Percentiles rank a stretch among this genome's conserved stretches.
phyloP scores from a whole-genome alignment of 2,888 invertebrate genomes.

The Pandemis heparana region DNA sequence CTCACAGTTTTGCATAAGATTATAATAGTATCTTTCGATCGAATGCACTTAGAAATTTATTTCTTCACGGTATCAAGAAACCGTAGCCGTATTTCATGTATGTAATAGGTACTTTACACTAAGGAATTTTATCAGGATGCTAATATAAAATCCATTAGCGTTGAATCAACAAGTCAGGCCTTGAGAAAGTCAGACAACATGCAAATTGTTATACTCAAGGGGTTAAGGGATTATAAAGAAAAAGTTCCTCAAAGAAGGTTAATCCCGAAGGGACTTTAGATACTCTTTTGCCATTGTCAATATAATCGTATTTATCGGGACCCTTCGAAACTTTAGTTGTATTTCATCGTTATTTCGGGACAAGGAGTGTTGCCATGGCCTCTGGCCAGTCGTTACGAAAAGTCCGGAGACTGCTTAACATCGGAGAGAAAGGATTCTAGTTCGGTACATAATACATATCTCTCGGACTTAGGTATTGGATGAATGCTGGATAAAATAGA shows the following conservation, averaged over 20 bases:
- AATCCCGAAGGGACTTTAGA: background rate
- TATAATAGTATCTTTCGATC: too few species aligned
- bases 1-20: too few species aligned
- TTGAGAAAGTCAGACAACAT: conserved; percentile 6
- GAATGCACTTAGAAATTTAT: too few species aligned
- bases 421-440: too few species aligned
- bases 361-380: background rate
- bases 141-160: conserved; percentile 23
- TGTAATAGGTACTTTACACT: background rate
- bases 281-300: conserved; percentile 4
- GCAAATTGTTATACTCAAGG: conserved; percentile 21
- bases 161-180: conserved; percentile 25
- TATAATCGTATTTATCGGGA: background rate
- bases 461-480: too few species aligned
- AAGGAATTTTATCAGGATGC: conserved; percentile 3
- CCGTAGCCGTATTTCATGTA: too few species aligned
- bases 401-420: too few species aligned
- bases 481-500: too few species aligned
- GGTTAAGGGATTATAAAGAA: conserved; percentile 25
- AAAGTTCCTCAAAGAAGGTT: background rate
- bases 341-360: conserved; percentile 8
- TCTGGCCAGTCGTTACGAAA: too few species aligned
- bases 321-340: background rate
- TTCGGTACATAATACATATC: too few species aligned
- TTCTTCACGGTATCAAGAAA: too few species aligned